Base-by-base conservation (phyloP, 1,140 invertebrate species). In the Lepidurus arcticus region DNA sequence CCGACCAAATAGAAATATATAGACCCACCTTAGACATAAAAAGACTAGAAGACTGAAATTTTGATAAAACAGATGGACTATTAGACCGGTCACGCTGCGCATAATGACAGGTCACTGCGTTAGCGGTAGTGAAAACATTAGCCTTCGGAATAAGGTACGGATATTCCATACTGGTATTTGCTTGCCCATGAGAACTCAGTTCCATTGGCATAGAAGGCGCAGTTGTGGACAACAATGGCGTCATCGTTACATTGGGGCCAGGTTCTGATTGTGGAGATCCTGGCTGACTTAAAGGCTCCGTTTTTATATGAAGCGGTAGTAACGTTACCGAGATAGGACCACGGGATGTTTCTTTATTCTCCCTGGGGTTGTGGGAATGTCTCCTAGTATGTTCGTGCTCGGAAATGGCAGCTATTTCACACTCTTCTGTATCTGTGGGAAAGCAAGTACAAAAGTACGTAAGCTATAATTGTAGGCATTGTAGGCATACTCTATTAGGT, bases 261-360 rank as follows among this genome's bases (percentile, higher is more conserved):
- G 53, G 13, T 65, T 65, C 53, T n/a, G 53, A 21, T 21, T 65
- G 53, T 7, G 53, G 53, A 65, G 53, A 65, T 7, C 9, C 53
- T 21, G 53, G 53, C 53, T 65, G 53, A 65, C 53, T 65, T 65
- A 65, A 65, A 7, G 53, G 53, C 13, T 65, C 53, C 53, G 53
- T n/a, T 65, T 65, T 65, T 65, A 65, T 65, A n/a, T 65, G 16
- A 16, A 65, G 16, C 53, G 53, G 53, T 16, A 21, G 53, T 65
- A 65, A 21, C 34, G 34, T 34, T n/a, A 65, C 16, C 8, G 53
- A n/a, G 21, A 65, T 16, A 65, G 53, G 3, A 7, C 53, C 53
- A 65, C 3, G 8, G 13, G 16, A 65, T 16, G 16, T 13, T 65
- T 65, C 53, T 65, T 65, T 65, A 16, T 16, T 65, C 16, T 65